Evolutionary conservation across 2,888 invertebrate species (phyloP).

Genomic region (Rotaria magnacalcarata): DNA sequence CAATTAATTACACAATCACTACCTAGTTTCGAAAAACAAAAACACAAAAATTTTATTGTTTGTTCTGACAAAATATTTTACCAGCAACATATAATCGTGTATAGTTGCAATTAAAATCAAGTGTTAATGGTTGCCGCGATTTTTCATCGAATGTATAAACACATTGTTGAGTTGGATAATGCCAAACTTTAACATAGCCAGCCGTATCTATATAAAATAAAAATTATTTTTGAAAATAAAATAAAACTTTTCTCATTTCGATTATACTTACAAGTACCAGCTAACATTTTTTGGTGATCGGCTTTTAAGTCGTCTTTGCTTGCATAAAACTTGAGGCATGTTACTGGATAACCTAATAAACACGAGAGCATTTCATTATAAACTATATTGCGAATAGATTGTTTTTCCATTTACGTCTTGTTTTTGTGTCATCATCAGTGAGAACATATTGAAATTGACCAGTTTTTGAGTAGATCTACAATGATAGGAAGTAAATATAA

Average conservation of each 20-base stretch:
- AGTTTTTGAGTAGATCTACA: background rate
- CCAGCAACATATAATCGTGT: slow-evolving; percentile 39
- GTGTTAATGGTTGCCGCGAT: slow-evolving; percentile 38
- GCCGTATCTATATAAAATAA: slow-evolving; percentile 32
- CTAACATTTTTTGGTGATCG: slow-evolving; percentile 43
- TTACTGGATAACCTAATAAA: slow-evolving; percentile 41
- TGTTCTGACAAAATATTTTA: background rate
- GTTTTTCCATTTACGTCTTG: slow-evolving; percentile 24
- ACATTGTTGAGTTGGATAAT: slow-evolving; percentile 44
- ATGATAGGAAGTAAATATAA: too few species aligned
- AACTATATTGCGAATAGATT: background rate
- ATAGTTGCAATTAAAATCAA: slow-evolving; percentile 42
- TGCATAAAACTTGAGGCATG: slow-evolving; percentile 39
- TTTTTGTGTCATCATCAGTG: background rate
- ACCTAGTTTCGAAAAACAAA: slow-evolving; percentile 49
- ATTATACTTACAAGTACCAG: slow-evolving; percentile 37
- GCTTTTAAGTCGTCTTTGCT: slow-evolving; percentile 38
- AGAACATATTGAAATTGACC: slow-evolving; percentile 25
- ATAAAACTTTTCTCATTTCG: background rate
- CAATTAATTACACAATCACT: slow-evolving; percentile 53
- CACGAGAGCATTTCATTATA: too few species aligned
- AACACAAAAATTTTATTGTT: background rate
- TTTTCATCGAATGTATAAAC: slow-evolving; percentile 42
- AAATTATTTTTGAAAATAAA: background rate
- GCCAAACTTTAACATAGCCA: slow-evolving; percentile 46